These are phyloP conservation scores for Operophtera brumata DNA, from an alignment of 2,888 invertebrate genomes.

Conservation along the genomic window DNA sequence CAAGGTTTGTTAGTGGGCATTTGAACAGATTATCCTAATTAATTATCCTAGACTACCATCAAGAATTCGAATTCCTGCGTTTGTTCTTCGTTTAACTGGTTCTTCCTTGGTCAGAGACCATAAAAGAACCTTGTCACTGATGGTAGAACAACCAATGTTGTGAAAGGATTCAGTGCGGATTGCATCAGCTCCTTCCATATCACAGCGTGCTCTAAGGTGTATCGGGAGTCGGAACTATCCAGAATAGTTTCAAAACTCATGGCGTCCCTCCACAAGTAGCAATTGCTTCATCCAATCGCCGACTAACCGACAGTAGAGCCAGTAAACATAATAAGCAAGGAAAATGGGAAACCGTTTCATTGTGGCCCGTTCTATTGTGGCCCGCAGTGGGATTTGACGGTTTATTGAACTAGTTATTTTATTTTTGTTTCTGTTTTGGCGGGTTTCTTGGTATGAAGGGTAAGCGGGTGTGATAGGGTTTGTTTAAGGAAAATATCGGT, in stretches of 20 bases:
- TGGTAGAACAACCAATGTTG: too few species aligned
- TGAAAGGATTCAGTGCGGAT: too few species aligned
- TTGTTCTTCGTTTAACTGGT: too few species aligned
- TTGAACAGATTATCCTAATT: too few species aligned
- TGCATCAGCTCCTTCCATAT: too few species aligned
- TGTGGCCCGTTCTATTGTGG: conserved; percentile 25
- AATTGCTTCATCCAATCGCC: conserved; percentile 49
- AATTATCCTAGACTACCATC: too few species aligned
- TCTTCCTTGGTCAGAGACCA: too few species aligned
- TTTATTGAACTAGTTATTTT: conserved; percentile 25
- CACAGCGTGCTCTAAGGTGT: too few species aligned
- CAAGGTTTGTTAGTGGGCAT: too few species aligned
- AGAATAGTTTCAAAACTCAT: conserved; percentile 13
- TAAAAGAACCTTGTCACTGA: too few species aligned
- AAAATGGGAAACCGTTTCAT: conserved; percentile 33
- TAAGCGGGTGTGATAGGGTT: background rate
- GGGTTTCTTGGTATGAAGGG: background rate
- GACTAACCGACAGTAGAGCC: conserved; percentile 34
- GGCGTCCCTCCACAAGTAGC: conserved; percentile 35
- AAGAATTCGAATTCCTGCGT: too few species aligned
- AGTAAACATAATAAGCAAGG: conserved; percentile 37
- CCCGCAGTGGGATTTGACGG: conserved; percentile 22
- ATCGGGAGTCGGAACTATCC: background rate
- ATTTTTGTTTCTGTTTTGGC: conserved; percentile 10
- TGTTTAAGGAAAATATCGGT: background rate